phyloP scores from a whole-genome alignment of 2,797 vertebrate genomes.

The Chloroceryle inda region DNA sequence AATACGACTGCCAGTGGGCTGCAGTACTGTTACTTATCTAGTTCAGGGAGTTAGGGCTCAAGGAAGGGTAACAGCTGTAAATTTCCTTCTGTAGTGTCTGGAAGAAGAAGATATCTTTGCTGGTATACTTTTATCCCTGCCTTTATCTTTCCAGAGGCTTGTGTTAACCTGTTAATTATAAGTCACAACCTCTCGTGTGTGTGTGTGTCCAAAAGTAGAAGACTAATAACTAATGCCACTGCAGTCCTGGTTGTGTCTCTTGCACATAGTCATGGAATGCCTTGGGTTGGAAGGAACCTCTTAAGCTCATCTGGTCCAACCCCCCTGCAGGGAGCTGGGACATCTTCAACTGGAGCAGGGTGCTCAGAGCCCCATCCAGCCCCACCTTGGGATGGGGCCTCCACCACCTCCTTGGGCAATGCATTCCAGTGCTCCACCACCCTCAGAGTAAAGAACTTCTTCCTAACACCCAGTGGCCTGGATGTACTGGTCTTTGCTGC shows the following conservation, averaged over 20 bases:
- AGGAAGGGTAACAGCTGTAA: not conserved
- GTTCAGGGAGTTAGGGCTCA: not conserved
- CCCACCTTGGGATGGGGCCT: too few species aligned
- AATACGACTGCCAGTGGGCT: not conserved
- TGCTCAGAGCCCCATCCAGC: too few species aligned
- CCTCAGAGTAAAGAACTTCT: too few species aligned
- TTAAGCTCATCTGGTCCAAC: too few species aligned
- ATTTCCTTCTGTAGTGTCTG: not conserved
- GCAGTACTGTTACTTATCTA: not conserved
- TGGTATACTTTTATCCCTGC: not conserved
- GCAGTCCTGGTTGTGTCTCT: fast-evolving
- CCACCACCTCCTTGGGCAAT: too few species aligned
- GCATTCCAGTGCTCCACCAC: too few species aligned
- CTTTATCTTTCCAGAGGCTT: not conserved
- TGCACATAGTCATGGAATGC: too few species aligned
- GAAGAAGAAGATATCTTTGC: not conserved
- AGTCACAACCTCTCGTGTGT: not conserved
- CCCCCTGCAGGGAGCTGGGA: too few species aligned
- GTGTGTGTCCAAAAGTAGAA: not conserved
- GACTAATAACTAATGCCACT: not conserved
- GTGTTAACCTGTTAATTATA: not conserved
- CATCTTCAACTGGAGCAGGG: too few species aligned
- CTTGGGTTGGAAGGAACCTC: too few species aligned
- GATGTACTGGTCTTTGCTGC: not conserved
- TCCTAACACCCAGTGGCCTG: not conserved